Conservation (phyloP, 2,888 invertebrate genomes). For the Conops quadrifasciatus region DNA sequence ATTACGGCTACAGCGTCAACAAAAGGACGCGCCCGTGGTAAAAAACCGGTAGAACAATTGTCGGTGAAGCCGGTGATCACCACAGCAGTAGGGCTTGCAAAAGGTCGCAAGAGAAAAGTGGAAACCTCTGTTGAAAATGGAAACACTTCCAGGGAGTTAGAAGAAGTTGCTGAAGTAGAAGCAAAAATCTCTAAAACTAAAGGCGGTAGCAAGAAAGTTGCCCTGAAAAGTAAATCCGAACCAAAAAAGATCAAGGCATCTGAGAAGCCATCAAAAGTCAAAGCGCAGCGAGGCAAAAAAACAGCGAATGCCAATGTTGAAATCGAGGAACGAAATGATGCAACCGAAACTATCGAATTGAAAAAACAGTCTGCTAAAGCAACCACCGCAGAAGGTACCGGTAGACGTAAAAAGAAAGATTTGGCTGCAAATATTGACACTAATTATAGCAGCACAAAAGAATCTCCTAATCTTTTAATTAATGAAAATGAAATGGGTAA, state of each 20-base stretch:
- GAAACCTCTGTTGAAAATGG: conserved; percentile 33
- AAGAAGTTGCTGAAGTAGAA: conserved; percentile 23
- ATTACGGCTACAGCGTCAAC: conserved; percentile 18
- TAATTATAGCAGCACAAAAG: not conserved
- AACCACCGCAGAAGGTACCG: conserved; percentile 30
- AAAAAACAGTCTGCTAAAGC: not conserved
- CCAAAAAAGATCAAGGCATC: not conserved
- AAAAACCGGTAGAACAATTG: conserved; percentile 19
- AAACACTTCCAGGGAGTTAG: conserved; percentile 1
- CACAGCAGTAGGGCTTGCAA: conserved; percentile 8
- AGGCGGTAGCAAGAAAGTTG: conserved; percentile 42
- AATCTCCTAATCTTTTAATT: not conserved
- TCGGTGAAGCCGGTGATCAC: conserved; percentile 3
- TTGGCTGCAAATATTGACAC: conserved; percentile 9
- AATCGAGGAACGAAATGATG: conserved; percentile 6
- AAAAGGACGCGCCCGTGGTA: conserved; percentile 33
- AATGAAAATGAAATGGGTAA: conserved; percentile 12
- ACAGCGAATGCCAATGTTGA: not conserved
- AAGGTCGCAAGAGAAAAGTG: conserved; percentile 37
- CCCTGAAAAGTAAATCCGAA: not conserved
- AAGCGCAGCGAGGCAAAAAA: not conserved
- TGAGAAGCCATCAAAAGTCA: conserved; percentile 27
- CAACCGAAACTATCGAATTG: conserved; percentile 23
- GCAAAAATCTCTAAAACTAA: conserved; percentile 36
- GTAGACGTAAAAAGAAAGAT: conserved; percentile 41